A percentile compares a stretch with the other conserved stretches of the same genome.
Evolutionary conservation across 53 echinoderm and acorn worm species (phyloP).

Genomic region (Astropecten irregularis): DNA sequence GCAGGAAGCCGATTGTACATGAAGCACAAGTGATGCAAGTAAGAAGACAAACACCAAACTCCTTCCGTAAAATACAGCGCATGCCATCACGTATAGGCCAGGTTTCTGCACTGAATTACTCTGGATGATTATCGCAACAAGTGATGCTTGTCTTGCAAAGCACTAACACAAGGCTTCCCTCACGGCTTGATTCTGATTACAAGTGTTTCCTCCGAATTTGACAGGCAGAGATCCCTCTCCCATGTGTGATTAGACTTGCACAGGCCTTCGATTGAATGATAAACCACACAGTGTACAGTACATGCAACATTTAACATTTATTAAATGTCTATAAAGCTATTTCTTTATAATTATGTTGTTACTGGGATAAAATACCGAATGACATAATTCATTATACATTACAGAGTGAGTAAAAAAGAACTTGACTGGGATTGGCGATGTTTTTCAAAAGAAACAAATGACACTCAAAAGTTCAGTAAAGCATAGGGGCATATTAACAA

Average conservation of each 20-base stretch:
- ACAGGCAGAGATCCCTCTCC: constrained; percentile 2
- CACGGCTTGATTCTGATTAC: constrained; percentile 21
- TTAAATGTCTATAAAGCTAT: too few species aligned
- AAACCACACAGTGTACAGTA: too few species aligned
- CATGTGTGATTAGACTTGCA: constrained; percentile 9
- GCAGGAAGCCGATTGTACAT: background rate
- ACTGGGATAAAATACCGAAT: too few species aligned
- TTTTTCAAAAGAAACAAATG: too few species aligned
- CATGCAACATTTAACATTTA: too few species aligned
- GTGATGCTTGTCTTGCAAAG: constrained; percentile 16
- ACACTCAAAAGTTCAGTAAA: too few species aligned
- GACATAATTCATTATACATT: too few species aligned
- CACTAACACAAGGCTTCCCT: constrained; percentile 50
- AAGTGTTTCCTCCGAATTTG: constrained; percentile 25
- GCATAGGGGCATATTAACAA: too few species aligned
- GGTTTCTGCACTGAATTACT: constrained; percentile 17
- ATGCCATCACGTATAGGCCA: constrained; percentile 14
- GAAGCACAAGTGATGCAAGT: background rate
- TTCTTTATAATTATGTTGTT: too few species aligned
- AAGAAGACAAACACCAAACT: background rate
- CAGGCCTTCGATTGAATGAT: background rate
- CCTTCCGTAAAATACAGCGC: background rate
- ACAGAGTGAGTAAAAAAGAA: too few species aligned
- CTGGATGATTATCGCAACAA: background rate
- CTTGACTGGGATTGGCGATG: too few species aligned